phyloP scores from a whole-genome alignment of 2,113 vertebrate species.

The Dicentrarchus labrax region DNA sequence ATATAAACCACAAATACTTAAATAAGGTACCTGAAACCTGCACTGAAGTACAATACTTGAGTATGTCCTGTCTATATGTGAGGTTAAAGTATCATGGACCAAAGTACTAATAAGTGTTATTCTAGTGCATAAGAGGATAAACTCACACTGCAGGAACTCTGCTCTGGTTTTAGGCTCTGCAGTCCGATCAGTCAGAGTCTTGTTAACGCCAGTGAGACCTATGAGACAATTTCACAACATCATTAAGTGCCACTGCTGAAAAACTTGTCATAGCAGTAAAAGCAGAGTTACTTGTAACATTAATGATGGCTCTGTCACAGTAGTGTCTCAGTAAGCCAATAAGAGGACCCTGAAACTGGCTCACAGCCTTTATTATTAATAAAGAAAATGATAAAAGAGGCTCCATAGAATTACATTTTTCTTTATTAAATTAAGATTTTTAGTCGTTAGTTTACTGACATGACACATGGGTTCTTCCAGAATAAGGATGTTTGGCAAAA shows the following conservation, averaged over 20 bases:
- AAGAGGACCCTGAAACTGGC: not conserved
- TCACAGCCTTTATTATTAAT: not conserved
- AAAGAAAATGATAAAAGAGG: no score
- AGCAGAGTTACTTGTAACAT: not conserved
- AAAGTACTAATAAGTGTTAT: not conserved
- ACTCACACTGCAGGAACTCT: conserved; percentile 75
- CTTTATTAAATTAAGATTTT: no score
- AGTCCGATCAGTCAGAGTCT: not conserved
- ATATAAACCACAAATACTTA: not conserved
- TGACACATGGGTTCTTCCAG: no score
- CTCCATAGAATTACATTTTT: no score
- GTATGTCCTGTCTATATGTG: not conserved
- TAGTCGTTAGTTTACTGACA: no score
- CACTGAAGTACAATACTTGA: no score
- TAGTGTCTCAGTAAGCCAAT: not conserved
- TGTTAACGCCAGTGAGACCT: conserved; percentile 24
- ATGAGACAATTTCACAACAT: not conserved
- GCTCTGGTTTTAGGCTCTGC: conserved; percentile 64
- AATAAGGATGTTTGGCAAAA: no score
- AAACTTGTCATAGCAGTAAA: no score
- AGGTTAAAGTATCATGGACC: not conserved
- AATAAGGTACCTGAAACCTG: not conserved
- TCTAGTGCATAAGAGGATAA: not conserved
- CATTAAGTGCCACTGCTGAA: not conserved
- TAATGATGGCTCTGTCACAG: not conserved